A percentile compares a stretch with the other conserved stretches of the same genome.
phyloP scores from a whole-genome alignment of 2,113 vertebrate genomes.

The Phocoena sinus region DNA sequence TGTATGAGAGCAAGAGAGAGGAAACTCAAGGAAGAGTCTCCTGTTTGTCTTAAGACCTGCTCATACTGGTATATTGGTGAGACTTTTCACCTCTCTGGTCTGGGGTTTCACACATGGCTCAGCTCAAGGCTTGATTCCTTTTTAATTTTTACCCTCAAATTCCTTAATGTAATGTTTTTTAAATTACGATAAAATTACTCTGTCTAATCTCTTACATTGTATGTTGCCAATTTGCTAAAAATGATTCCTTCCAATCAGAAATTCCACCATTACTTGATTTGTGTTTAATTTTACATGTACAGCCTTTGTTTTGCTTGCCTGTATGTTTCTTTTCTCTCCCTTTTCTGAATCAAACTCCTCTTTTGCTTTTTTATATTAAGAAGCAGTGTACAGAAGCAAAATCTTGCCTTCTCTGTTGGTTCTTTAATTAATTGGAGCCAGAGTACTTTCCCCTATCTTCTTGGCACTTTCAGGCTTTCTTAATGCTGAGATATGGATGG shows the following conservation, averaged over 20 bases:
- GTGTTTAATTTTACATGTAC: slow-evolving; percentile 55
- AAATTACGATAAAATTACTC: slow-evolving; percentile 52
- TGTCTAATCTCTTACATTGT: slow-evolving; percentile 77
- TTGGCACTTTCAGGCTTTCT: slow-evolving; percentile 66
- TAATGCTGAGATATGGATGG: slow-evolving; percentile 70
- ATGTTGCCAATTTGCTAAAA: slow-evolving; percentile 74
- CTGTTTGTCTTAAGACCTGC: background rate
- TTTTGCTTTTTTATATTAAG: slow-evolving; percentile 58
- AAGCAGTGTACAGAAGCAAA: slow-evolving; percentile 46
- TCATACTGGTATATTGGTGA: background rate
- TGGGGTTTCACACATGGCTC: background rate
- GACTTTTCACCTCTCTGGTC: background rate
- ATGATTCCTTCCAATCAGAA: slow-evolving; percentile 69
- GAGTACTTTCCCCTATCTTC: slow-evolving; percentile 67
- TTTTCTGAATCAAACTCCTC: slow-evolving; percentile 70
- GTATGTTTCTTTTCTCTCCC: slow-evolving; percentile 44
- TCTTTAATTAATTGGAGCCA: slow-evolving; percentile 63
- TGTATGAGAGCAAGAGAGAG: background rate
- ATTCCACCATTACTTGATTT: slow-evolving; percentile 68
- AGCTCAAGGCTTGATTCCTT: background rate
- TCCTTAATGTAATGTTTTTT: slow-evolving; percentile 25
- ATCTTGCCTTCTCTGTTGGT: slow-evolving; percentile 69
- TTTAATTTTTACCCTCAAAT: background rate
- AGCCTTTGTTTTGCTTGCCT: slow-evolving; percentile 61
- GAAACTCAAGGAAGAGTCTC: background rate